Base-by-base conservation (phyloP, 2,113 vertebrate species). In the Oenanthe oenanthe region DNA sequence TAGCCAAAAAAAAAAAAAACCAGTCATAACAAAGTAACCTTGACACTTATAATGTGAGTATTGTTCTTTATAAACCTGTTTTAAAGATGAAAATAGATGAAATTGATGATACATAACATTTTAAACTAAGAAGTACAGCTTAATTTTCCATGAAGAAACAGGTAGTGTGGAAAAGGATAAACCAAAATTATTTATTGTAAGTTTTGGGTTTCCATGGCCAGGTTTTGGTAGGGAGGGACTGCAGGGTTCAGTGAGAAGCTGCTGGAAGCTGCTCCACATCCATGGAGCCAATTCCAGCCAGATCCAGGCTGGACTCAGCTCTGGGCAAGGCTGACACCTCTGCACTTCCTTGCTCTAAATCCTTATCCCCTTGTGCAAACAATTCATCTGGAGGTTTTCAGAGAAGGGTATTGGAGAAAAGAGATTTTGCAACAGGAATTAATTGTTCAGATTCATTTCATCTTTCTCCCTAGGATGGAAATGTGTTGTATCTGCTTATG, bases 401-500 rank as follows among this genome's bases (percentile, higher is more conserved):
- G 29, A 36, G 34, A 15, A 29, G 74, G 56, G 26, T 68, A 80
- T 83, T 57, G 17, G 31, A 88, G 66, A 68, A 89, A 31, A 4
- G 36, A 91, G 57, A 32, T 95, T 51, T 96, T 72, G 92, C 61
- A 47, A 28, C 66, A 54, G 28, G 73, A 96, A 85, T 95, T 91
- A 90, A 7, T 71, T 43, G 86, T 89, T 54, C 62, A 21, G 36
- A 53, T 88, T 94, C 4, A 9, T 81, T 92, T 95, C 11, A 3
- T 82, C 54, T 86, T 88, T n/a, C 77, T 88, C 47, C 84, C 24
- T 56, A 48, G 75, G 61, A 51, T 88, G 83, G 85, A 95, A 96
- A 95, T 86, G 25, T 51, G 73, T 96, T 94, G 51, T 51, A 89
- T 68, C 80, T 96, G 93, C 85, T 48, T 83, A 88, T 95, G 89